Conservation (phyloP, 2,113 vertebrate species). For the Neopipo cinnamomea region DNA sequence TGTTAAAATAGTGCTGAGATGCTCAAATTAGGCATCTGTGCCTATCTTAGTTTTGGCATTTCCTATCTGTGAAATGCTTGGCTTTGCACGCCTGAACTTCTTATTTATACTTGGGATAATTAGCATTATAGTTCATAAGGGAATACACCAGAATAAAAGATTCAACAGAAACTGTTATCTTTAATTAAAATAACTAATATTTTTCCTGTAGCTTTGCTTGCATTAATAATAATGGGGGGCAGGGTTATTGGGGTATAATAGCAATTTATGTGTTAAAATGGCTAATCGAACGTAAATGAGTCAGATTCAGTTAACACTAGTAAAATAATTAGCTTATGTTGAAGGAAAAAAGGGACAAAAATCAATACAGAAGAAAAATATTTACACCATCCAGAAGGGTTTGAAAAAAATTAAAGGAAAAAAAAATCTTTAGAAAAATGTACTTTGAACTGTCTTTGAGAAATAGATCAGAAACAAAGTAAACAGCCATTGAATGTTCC, state of each 20-base stretch:
- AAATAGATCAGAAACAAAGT: constrained; percentile 22
- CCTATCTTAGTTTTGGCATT: not conserved
- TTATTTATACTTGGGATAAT: not conserved
- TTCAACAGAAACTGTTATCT: not conserved
- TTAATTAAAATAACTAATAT: not conserved
- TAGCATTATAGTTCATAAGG: not conserved
- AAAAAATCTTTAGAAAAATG: constrained; percentile 23
- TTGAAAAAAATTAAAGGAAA: constrained; percentile 31
- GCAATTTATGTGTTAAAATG: not conserved
- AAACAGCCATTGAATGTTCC: constrained; percentile 6
- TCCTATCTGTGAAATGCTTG: not conserved
- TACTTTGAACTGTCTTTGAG: constrained; percentile 23
- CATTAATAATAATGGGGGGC: not conserved
- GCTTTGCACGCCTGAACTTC: not conserved
- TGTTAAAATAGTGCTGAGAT: not conserved
- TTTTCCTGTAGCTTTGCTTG: not conserved
- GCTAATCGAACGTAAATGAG: constrained; percentile 28
- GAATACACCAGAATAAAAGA: not conserved
- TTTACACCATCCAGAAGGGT: not conserved
- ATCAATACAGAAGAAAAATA: constrained; percentile 49
- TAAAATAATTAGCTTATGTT: constrained; percentile 57
- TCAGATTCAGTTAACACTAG: constrained; percentile 2
- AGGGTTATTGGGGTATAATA: not conserved
- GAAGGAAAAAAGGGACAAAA: constrained; percentile 38
- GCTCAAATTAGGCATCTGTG: not conserved